These are phyloP conservation scores for Lasioglossum oenotherae DNA, from an alignment of 2,888 invertebrate genomes.

Conservation along the genomic window DNA sequence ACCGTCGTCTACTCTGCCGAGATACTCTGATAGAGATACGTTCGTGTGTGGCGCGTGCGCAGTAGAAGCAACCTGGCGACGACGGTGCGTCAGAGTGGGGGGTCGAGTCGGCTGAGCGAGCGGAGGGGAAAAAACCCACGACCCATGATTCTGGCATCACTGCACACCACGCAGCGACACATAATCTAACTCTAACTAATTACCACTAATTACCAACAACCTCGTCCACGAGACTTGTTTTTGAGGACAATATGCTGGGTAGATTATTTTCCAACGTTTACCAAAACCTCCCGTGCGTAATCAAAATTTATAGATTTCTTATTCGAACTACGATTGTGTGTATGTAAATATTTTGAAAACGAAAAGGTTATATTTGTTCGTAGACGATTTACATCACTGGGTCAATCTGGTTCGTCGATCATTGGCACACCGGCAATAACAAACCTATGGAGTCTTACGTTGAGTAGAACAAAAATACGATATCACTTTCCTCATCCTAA, in stretches of 20 bases:
- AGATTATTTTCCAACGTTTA: constrained; percentile 61
- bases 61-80: too few species aligned
- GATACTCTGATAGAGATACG: too few species aligned
- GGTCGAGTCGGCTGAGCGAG: too few species aligned
- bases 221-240: too few species aligned
- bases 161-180: too few species aligned
- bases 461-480: constrained; percentile 85
- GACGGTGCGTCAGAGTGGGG: too few species aligned
- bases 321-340: not conserved
- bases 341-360: not conserved
- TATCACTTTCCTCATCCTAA: constrained; percentile 91
- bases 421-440: constrained; percentile 28
- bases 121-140: too few species aligned
- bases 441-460: constrained; percentile 73
- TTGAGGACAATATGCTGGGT: constrained; percentile 62
- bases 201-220: too few species aligned
- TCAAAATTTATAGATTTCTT: not conserved
- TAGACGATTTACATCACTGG: constrained; percentile 39
- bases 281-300: constrained; percentile 71
- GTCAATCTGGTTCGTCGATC: constrained; percentile 22
- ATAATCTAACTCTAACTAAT: too few species aligned
- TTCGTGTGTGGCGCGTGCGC: too few species aligned
- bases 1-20: too few species aligned
- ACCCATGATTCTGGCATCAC: too few species aligned
- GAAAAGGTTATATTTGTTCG: constrained; percentile 20